Evolutionary conservation across 1,140 invertebrate species (phyloP), one percentile per base, ranked within the genome.

Genomic region (Eufriesea mexicana): DNA sequence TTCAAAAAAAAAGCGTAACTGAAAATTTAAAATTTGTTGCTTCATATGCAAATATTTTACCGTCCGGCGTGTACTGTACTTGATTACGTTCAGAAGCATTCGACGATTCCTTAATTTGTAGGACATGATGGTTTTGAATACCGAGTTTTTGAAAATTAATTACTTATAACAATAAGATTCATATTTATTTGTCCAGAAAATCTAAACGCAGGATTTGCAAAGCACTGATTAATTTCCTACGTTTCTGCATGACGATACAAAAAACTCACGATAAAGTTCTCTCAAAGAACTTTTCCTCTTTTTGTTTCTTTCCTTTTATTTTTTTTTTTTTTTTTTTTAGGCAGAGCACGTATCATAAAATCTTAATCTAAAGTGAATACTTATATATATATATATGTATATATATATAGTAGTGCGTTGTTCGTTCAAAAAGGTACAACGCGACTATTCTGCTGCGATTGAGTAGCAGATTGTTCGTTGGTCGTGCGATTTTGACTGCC

Each of bases 341-440:
- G 84, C 87, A 85, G 83, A 91, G 90, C 87, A 82, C 73, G 75
- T 91, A 91, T 87, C 73, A 86, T 91, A 91, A 91, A 92, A 90
- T 90, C 91, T 91, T 92, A 92, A 79, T 83, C 74, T 86, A 89
- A 84, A 88, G 83, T 88, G 83, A 91, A 92, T 92, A 92, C 91
- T 92, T 92, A 92, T 92, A 85, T n/a, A 49, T 83, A 86, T 89
- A 91, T 35, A 35, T 92, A 92, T 92, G 84, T n/a, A 49, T 83
- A 86, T 89, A 91, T 35, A 35, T 35, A 35, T 35, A 91, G 82
- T 83, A 89, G 85, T 81, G 83, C 88, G 85, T 89, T 82, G 85
- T 82, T 89, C 59, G n/a, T 86, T 85, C 47, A 86, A 55, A 62
- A 83, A 64, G 80, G 47, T 72, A 71, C 47, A 45, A 94, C 90